phyloP scores from a whole-genome alignment of 2,113 vertebrate genomes.

The Accipiter cooperii region DNA sequence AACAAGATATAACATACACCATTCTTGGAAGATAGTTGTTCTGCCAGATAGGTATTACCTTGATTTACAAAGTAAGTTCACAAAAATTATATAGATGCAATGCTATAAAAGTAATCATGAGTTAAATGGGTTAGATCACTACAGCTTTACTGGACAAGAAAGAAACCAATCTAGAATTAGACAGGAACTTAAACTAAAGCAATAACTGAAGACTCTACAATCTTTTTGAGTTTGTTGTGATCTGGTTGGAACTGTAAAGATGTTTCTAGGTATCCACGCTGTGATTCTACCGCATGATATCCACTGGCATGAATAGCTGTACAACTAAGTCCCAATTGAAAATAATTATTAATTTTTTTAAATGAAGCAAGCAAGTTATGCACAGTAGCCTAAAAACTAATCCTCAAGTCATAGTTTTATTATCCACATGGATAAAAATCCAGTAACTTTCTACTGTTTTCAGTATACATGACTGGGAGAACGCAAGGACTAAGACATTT shows the following conservation, averaged over 20 bases:
- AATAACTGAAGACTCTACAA: not conserved
- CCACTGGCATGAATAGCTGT: not conserved
- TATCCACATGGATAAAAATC: not conserved
- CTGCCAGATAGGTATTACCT: not conserved
- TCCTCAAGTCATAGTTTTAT: not conserved
- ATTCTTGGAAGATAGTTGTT: not conserved
- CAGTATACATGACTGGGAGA: not conserved
- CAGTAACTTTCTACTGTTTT: not conserved
- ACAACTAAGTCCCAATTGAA: not conserved
- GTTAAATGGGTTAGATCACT: not conserved
- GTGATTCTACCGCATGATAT: not conserved
- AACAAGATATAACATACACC: not conserved
- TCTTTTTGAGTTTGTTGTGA: not conserved
- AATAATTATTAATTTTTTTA: not conserved
- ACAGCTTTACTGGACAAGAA: not conserved
- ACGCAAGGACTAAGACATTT: not conserved
- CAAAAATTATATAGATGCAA: not conserved
- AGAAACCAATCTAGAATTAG: not conserved
- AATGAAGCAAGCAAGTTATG: not conserved
- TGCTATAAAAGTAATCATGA: not conserved
- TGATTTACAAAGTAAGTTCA: not conserved
- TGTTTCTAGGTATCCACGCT: not conserved
- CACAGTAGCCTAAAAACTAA: not conserved
- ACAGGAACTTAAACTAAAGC: not conserved
- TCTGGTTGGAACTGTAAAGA: not conserved